Evolutionary conservation across 2,797 vertebrate species (phyloP).

Genomic region (Euphonia xanthogaster): DNA sequence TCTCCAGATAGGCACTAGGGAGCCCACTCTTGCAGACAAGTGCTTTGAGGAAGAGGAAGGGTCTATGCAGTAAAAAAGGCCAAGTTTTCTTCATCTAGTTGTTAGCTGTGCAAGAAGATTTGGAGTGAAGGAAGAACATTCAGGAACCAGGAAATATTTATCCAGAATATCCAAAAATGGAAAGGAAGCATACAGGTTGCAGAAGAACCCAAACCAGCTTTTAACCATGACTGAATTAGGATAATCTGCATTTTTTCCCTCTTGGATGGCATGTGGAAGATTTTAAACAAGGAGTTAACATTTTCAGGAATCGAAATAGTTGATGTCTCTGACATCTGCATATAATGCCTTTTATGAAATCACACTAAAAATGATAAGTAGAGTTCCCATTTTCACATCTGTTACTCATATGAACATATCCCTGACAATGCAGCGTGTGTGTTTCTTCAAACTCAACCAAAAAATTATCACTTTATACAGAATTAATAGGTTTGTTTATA

Average conservation of each 20-base stretch:
- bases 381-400: constrained; percentile 1
- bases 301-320: background rate
- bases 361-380: background rate
- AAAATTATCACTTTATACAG: background rate
- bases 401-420: background rate
- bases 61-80: background rate
- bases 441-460: background rate
- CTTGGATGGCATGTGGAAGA: background rate
- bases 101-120: background rate
- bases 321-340: background rate
- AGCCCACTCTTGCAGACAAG: background rate
- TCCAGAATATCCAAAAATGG: background rate
- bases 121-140: background rate
- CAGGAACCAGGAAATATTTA: background rate
- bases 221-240: background rate
- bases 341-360: background rate
- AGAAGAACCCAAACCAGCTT: background rate
- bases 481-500: background rate
- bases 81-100: background rate
- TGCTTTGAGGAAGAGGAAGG: accelerated
- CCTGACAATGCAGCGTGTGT: background rate
- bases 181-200: background rate
- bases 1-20: background rate
- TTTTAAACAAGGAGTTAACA: background rate
- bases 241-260: background rate